Base-by-base conservation (phyloP, 1,140 invertebrate genomes). In the Trichoplusia ni region DNA sequence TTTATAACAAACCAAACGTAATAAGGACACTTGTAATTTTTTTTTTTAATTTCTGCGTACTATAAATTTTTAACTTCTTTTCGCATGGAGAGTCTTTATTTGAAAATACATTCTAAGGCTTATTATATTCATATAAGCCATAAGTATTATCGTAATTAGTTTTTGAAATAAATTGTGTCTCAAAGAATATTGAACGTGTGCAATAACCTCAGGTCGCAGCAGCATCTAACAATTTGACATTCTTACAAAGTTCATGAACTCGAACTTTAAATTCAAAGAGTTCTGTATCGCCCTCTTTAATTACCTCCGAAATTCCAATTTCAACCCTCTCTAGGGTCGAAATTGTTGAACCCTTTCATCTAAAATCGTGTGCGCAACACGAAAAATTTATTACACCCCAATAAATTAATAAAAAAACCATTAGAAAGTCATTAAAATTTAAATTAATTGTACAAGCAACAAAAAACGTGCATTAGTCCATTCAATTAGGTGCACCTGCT, bases 361-460 rank as follows among this genome's bases (percentile, higher is more conserved):
- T 23, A 27, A 54, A 25, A 51, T 42, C 54, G 38, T 44, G 27
- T 31, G 38, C 38, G 4, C 38, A 42, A 58, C 38, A 42, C 53
- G 54, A 31, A 58, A 58, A 58, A 58, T 58, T 44, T 58, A 58
- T 31, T 31, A 31, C 38, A 11, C 37, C 31, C 37, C n/a, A 44
- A 58, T 42, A 58, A 58, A 58, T 58, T 58, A 44, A 42, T 44
- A 42, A 58, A 58, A 58, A 56, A n/a, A 19, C 37, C 54, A 58
- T 58, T 58, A 58, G 38, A 58, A 58, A 42, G 25, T 58, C 25
- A 42, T 58, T 23, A 42, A 40, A 56, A 16, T 56, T 27, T 27
- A 37, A 42, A 56, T 56, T 56, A 58, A 58, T 58, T 58, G 31
- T 16, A 18, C 19, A 37, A 21, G 16, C 25, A 31, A 42, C 38